Percentiles rank a stretch among this genome's conserved stretches.
These are phyloP conservation scores for Amphipoea oculea DNA, from an alignment of 2,888 invertebrate species.

Conservation along the genomic window DNA sequence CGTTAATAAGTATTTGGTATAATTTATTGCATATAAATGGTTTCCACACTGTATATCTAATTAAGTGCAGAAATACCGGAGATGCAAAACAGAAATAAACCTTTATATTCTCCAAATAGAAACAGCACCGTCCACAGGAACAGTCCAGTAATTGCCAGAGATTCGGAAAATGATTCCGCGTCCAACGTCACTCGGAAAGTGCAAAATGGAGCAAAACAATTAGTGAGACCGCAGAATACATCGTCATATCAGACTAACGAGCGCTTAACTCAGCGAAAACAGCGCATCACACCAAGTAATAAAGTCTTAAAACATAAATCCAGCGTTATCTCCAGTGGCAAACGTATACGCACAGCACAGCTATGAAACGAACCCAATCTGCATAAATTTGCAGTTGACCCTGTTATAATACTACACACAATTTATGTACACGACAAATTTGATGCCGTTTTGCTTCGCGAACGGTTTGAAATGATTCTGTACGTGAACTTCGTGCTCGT, in stretches of 20 bases:
- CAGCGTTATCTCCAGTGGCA: slow-evolving; percentile 78
- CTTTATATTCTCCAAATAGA: slow-evolving; percentile 18
- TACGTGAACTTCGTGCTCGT: slow-evolving; percentile 65
- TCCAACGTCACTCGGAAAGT: slow-evolving; percentile 41
- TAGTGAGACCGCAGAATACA: slow-evolving; percentile 63
- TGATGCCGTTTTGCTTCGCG: slow-evolving; percentile 71
- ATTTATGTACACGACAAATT: slow-evolving; percentile 76
- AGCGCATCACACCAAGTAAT: slow-evolving; percentile 72
- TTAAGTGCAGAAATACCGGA: neutral
- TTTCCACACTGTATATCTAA: neutral
- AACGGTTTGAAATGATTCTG: slow-evolving; percentile 70
- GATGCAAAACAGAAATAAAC: neutral
- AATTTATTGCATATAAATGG: too few relatives aligned
- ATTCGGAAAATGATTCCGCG: slow-evolving; percentile 44
- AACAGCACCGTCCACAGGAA: slow-evolving; percentile 13
- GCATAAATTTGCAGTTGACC: slow-evolving; percentile 87
- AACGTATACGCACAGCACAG: slow-evolving; percentile 79
- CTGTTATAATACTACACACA: slow-evolving; percentile 78
- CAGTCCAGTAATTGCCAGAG: slow-evolving; percentile 32
- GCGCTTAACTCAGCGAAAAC: slow-evolving; percentile 66
- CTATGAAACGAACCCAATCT: slow-evolving; percentile 84
- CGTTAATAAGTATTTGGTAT: too few relatives aligned
- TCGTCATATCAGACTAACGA: slow-evolving; percentile 62
- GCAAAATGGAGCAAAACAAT: slow-evolving; percentile 66
- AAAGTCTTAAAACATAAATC: slow-evolving; percentile 82